phyloP scores from a whole-genome alignment of 2,113 vertebrate genomes.

The Tachuris rubrigastra region DNA sequence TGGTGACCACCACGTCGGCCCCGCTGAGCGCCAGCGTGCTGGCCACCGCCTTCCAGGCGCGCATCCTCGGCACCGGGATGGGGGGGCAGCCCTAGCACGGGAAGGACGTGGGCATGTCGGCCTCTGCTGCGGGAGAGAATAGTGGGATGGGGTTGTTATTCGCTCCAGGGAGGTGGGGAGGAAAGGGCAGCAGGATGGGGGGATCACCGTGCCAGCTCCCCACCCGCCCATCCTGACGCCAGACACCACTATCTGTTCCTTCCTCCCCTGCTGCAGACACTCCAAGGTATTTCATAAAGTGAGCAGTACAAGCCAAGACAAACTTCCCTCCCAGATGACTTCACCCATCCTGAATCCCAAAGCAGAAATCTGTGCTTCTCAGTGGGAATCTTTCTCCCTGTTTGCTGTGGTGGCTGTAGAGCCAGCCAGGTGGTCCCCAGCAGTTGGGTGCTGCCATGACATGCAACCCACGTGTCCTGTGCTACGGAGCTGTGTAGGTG shows the following conservation, averaged over 20 bases:
- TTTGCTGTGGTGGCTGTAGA: background rate
- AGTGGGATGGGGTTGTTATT: background rate
- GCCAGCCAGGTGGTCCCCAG: background rate
- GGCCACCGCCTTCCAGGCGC: constrained; percentile 65
- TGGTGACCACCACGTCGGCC: constrained; percentile 80
- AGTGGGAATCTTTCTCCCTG: background rate
- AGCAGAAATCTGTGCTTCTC: background rate
- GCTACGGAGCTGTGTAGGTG: fast-evolving
- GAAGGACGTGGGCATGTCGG: background rate
- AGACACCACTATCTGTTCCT: background rate
- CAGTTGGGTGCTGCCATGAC: background rate
- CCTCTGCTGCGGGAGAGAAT: background rate
- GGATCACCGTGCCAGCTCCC: fast-evolving
- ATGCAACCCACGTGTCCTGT: background rate
- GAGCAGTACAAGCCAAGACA: background rate
- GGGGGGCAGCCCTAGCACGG: background rate
- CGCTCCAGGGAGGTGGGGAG: fast-evolving
- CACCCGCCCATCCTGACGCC: background rate
- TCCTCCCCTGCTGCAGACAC: fast-evolving
- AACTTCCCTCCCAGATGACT: background rate
- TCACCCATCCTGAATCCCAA: background rate
- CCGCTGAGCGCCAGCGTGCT: constrained; percentile 75
- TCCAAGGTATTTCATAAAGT: background rate
- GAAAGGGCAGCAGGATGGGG: background rate
- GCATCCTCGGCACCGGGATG: constrained; percentile 68